A percentile compares a stretch with the other conserved stretches of the same genome.
phyloP scores from a whole-genome alignment of 2,888 invertebrate species.

The Creontiades dilutus region DNA sequence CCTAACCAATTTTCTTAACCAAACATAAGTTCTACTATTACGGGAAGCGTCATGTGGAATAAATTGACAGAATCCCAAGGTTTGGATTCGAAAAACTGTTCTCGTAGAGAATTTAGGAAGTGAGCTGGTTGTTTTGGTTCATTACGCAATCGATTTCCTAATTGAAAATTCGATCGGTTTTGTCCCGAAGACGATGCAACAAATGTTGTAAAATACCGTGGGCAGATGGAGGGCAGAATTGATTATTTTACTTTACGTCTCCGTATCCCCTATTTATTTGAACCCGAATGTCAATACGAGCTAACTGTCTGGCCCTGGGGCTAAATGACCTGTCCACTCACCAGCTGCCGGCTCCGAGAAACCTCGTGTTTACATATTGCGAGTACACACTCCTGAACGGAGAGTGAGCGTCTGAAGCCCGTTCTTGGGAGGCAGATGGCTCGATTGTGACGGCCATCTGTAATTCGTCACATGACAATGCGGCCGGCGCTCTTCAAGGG shows the following conservation, averaged over 20 bases:
- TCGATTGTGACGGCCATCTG: conserved; percentile 35
- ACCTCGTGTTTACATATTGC: conserved; percentile 46
- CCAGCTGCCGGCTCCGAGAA: conserved; percentile 43
- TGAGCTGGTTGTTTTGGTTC: too few relatives aligned
- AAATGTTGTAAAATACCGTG: too few relatives aligned
- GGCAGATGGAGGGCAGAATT: too few relatives aligned
- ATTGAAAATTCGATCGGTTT: too few relatives aligned
- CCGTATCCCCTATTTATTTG: background rate
- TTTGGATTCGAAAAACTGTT: too few relatives aligned
- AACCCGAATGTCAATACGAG: conserved; percentile 18
- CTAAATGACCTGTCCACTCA: conserved; percentile 35
- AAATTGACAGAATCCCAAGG: too few relatives aligned
- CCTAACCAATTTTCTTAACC: too few relatives aligned
- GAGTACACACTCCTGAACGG: conserved; percentile 1
- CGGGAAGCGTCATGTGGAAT: too few relatives aligned
- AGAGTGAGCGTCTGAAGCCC: background rate
- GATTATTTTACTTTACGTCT: background rate
- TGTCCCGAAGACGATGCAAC: too few relatives aligned
- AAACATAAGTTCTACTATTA: too few relatives aligned
- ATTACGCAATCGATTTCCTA: too few relatives aligned
- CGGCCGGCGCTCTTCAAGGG: background rate
- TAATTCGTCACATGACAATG: conserved; percentile 55
- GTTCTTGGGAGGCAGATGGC: conserved; percentile 38
- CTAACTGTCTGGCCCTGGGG: background rate
- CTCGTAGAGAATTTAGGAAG: too few relatives aligned